Evolutionary conservation across 2,888 invertebrate species (phyloP), one percentile per base, ranked within the genome.

Genomic region (Epicampocera succincta): DNA sequence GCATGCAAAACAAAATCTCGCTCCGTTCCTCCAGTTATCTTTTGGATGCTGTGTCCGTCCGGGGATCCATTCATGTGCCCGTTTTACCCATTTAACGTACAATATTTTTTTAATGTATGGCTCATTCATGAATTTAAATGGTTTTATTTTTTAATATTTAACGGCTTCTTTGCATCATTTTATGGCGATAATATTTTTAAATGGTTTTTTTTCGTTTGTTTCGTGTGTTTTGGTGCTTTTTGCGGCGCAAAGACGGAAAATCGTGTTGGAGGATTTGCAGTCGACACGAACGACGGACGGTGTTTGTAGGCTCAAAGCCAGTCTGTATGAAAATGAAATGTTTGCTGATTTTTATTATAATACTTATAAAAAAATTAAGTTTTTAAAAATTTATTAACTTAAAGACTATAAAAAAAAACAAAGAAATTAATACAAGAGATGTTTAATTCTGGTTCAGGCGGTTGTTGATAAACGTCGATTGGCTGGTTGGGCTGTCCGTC

Each of bases 71-170:
- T 80, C 54, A 54, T 60, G 33, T 75, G 58, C 44, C 50, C 71
- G 56, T 48, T 71, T 69, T 52, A 50, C 5, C 63, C 68, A 69
- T 38, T 77, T 50, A 77, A 69, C 61, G 73, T 74, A 81, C n/a
- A n/a, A n/a, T 73, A 81, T 69, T 77, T 74, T 80, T 79, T 56
- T 60, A 78, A 84, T 86, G 85, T 87, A 86, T 86, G 86, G 87
- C 88, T 90, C 90, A 90, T 90, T 90, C 90, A 90, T 90, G 90
- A 90, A 87, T 90, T 90, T 90, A 90, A 90, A 90, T 90, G 87
- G 90, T 87, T 88, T 88, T 88, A 89, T 90, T 69, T 90, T 87
- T 89, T 90, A 89, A 89, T 89, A 90, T 89, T 89, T 89, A 90
- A 89, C 89, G 90, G 89, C 89, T 88, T 87, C 90, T 87, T 87